Evolutionary conservation across 2,888 invertebrate genomes (phyloP), one percentile per base, ranked within the genome.

Genomic region (Alloplasta piceator): DNA sequence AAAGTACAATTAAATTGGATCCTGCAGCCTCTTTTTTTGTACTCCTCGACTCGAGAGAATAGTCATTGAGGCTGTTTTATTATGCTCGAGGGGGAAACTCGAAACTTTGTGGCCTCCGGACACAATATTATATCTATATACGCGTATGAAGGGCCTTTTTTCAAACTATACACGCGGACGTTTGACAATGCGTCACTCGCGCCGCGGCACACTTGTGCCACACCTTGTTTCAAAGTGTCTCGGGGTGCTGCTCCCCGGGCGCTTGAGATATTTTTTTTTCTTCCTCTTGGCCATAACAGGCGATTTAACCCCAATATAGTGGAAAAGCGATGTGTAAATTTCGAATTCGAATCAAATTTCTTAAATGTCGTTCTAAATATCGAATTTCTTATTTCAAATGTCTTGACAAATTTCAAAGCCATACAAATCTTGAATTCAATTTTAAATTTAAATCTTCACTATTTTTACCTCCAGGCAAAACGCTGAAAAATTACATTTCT

Each of bases 171-270:
- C 50, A 61, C 48, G 16, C 68, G 38, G 14, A 58, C 48, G 26
- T 41, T 70, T 41, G 48, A 68, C 80, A 72, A 56, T 74, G 76
- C 85, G 86, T 83, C 85, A 85, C 3, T 26, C 26, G 26, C 26
- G 26, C 75, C 85, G 84, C 55, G 36, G 38, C 63, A 50, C 80
- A 85, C 81, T 84, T 82, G 78, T 80, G 82, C 76, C 68, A 82
- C 82, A 85, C 79, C 85, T 86, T 80, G 82, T 84, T 82, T 10
- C 84, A 58, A 86, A 82, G 83, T 85, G 82, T 84, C 83, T 84
- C 83, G 83, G 74, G 80, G 73, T 86, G 83, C 84, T 71, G 83
- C 82, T 78, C 79, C 71, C 52, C 83, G 83, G 84, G 84, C 82
- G 83, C 82, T 48, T n/a, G 36, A 5, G 7, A 9, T 43, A 55